A percentile compares a stretch with the other conserved stretches of the same genome.
Evolutionary conservation across 2,113 vertebrate species (phyloP).

Genomic region (Etheostoma spectabile): DNA sequence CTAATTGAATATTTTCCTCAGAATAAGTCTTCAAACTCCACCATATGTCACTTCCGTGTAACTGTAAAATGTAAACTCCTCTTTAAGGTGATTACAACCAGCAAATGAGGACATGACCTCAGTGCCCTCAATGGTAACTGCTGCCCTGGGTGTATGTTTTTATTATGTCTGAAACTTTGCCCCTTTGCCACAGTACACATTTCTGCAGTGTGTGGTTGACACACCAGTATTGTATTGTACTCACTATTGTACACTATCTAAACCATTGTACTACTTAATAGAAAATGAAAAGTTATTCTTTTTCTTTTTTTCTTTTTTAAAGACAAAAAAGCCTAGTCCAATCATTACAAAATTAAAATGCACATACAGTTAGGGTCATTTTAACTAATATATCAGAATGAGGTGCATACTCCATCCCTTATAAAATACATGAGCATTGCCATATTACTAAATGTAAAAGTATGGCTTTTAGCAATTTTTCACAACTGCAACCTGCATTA

Average conservation of each 20-base stretch:
- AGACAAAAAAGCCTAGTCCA: not conserved
- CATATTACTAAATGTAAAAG: too few relatives aligned
- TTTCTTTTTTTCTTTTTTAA: not conserved
- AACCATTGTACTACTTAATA: not conserved
- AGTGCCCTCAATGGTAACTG: not conserved
- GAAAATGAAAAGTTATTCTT: not conserved
- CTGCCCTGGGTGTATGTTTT: not conserved
- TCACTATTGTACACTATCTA: not conserved
- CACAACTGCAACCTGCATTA: too few relatives aligned
- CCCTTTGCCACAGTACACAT: not conserved
- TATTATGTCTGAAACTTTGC: not conserved
- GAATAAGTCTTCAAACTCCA: not conserved
- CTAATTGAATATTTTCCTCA: too few relatives aligned
- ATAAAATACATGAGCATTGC: too few relatives aligned
- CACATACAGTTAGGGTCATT: too few relatives aligned
- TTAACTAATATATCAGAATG: too few relatives aligned
- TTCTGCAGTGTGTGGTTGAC: not conserved
- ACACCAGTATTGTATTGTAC: too few relatives aligned
- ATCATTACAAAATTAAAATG: too few relatives aligned
- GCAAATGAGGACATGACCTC: slow-evolving; percentile 10
- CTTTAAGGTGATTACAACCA: not conserved
- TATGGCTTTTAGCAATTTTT: too few relatives aligned
- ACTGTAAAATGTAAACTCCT: not conserved
- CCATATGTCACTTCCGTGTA: slow-evolving; percentile 7
- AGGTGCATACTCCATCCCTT: too few relatives aligned